Percentiles rank a stretch among this genome's conserved stretches.
These are phyloP conservation scores for Willowsia nigromaculata DNA, from an alignment of 2,888 invertebrate species.

Conservation along the genomic window DNA sequence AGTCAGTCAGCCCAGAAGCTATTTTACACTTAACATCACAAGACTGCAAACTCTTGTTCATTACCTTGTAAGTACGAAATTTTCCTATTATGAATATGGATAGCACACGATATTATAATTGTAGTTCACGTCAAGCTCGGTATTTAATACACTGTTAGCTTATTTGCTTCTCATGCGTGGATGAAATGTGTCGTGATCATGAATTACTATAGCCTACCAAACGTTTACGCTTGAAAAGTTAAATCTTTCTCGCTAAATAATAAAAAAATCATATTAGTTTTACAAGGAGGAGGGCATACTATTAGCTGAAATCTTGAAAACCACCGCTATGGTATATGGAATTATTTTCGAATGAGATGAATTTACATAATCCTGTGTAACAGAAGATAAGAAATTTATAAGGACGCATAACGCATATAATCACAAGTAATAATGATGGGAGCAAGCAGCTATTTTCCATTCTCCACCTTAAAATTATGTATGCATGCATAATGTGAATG, in stretches of 20 bases:
- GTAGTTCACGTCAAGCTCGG: background rate
- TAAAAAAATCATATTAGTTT: constrained; percentile 42
- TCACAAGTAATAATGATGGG: background rate
- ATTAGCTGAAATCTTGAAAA: constrained; percentile 14
- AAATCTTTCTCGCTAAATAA: constrained; percentile 59
- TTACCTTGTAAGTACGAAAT: constrained; percentile 16
- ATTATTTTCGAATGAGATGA: background rate
- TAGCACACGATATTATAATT: background rate
- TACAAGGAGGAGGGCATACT: constrained; percentile 25
- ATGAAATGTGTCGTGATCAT: constrained; percentile 53
- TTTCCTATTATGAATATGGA: background rate
- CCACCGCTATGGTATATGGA: too few species aligned
- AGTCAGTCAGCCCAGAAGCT: constrained; percentile 64
- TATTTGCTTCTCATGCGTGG: constrained; percentile 44
- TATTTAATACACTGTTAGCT: constrained; percentile 28
- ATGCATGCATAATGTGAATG: background rate
- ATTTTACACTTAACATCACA: constrained; percentile 47
- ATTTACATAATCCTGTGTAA: constrained; percentile 41
- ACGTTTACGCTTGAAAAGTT: constrained; percentile 4
- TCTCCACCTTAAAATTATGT: background rate
- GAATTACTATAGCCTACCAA: constrained; percentile 14
- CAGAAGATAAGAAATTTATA: constrained; percentile 19
- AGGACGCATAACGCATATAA: background rate
- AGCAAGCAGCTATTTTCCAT: background rate
- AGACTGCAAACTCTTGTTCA: background rate